Conservation (phyloP, 1,140 invertebrate species). For the Bicyclus anynana region DNA sequence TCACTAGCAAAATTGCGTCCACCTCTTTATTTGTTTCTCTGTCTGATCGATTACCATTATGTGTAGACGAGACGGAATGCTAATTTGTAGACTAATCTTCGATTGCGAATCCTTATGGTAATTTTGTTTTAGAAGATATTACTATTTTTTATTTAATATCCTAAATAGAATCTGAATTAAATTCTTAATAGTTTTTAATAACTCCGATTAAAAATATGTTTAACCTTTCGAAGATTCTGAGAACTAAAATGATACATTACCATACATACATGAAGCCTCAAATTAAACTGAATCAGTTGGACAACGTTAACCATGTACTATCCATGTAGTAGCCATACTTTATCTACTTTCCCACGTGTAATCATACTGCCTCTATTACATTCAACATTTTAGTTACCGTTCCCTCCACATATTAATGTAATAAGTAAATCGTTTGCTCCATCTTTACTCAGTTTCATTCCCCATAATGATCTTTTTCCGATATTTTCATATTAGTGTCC, state of each 20-base stretch:
- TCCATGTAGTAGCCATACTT: conserved; percentile 42
- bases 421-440: conserved; percentile 63
- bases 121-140: background rate
- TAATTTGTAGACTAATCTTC: conserved; percentile 1
- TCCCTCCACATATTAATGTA: conserved; percentile 60
- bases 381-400: conserved; percentile 60
- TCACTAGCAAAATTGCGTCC: conserved; percentile 9
- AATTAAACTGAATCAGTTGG: conserved; percentile 50
- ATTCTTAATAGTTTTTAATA: background rate
- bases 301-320: conserved; percentile 34
- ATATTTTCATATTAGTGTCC: conserved; percentile 46
- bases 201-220: no score
- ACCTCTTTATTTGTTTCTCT: conserved; percentile 8
- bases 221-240: no score
- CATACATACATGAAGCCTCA: conserved; percentile 51
- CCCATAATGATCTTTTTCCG: conserved; percentile 56
- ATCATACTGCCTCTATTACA: conserved; percentile 68
- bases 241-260: conserved; percentile 35
- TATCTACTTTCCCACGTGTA: conserved; percentile 71
- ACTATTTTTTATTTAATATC: background rate
- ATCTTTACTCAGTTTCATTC: conserved; percentile 59
- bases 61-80: background rate
- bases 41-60: conserved; percentile 12
- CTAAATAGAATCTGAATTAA: background rate
- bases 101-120: background rate